phyloP scores from a whole-genome alignment of 2,797 vertebrate genomes.

The Mormyrops boulengeri region DNA sequence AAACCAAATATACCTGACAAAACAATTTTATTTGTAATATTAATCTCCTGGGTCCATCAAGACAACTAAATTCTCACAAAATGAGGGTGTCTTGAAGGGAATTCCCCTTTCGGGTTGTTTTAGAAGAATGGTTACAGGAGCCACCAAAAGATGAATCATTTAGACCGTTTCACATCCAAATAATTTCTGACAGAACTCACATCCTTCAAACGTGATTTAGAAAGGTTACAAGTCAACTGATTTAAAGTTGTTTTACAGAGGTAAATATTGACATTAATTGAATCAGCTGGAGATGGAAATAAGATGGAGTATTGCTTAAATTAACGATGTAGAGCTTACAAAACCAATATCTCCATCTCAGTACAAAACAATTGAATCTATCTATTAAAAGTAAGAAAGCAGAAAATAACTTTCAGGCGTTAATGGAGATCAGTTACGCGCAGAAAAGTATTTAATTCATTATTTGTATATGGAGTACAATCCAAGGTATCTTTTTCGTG shows the following conservation, averaged over 20 bases:
- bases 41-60: conserved; percentile 7
- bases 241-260: background rate
- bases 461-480: background rate
- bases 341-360: background rate
- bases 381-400: background rate
- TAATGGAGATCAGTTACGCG: background rate
- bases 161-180: background rate
- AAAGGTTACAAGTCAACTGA: background rate
- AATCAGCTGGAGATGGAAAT: background rate
- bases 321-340: background rate
- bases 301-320: background rate
- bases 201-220: background rate
- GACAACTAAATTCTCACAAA: background rate
- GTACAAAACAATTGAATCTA: background rate
- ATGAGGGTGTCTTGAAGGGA: conserved; percentile 3
- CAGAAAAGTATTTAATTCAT: background rate
- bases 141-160: background rate
- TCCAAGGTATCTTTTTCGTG: background rate
- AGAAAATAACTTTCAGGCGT: background rate
- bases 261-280: background rate
- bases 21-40: background rate
- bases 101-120: conserved; percentile 12
- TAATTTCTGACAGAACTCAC: background rate
- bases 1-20: background rate
- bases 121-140: background rate